phyloP scores from a whole-genome alignment of 1,140 invertebrate genomes.

The Cherax destructor region DNA sequence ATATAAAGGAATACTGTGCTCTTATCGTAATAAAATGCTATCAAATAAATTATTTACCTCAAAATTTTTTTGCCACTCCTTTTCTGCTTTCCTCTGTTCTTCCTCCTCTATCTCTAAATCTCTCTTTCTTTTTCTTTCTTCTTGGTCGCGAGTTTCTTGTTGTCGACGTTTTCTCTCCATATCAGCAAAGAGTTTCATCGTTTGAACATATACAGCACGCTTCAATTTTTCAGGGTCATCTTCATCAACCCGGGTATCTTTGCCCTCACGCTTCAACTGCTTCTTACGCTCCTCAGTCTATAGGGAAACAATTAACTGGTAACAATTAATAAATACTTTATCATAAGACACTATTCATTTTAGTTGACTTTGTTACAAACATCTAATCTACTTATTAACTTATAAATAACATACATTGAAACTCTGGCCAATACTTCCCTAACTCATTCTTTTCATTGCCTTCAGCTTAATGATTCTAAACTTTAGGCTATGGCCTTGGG shows the following conservation, averaged over 20 bases:
- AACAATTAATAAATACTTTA: neutral
- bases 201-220: slow-evolving; percentile 96
- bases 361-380: too few relatives aligned
- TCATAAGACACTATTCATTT: too few relatives aligned
- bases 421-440: too few relatives aligned
- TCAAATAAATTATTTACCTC: slow-evolving; percentile 80
- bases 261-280: slow-evolving; percentile 94
- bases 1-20: too few relatives aligned
- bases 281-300: slow-evolving; percentile 96
- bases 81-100: slow-evolving; percentile 89
- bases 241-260: slow-evolving; percentile 86
- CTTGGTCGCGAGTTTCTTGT: slow-evolving; percentile 90
- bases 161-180: slow-evolving; percentile 87
- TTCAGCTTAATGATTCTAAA: too few relatives aligned
- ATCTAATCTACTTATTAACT: too few relatives aligned
- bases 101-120: slow-evolving; percentile 95
- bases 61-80: slow-evolving; percentile 98
- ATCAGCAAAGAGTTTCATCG: slow-evolving; percentile 99
- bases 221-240: slow-evolving; percentile 95
- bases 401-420: too few relatives aligned
- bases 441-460: too few relatives aligned
- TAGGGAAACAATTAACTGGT: neutral
- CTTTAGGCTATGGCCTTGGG: too few relatives aligned
- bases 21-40: too few relatives aligned
- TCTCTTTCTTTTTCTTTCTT: slow-evolving; percentile 95